Conservation (phyloP, 1,140 invertebrate genomes). For the Phymastichus coffea region DNA sequence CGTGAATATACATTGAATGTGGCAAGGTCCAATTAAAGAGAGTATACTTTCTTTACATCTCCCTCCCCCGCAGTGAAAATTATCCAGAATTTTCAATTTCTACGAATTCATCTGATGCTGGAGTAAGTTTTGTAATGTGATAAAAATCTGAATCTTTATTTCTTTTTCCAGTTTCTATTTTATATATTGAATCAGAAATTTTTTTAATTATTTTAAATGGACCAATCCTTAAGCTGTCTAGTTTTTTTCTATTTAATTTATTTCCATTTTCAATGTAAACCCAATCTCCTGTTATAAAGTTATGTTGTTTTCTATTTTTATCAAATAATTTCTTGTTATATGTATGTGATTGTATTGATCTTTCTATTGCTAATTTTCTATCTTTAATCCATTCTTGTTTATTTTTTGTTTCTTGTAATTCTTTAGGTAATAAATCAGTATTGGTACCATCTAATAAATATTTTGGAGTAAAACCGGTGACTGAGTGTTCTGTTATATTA, state of each 20-base stretch:
- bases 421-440: constrained; percentile 3
- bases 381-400: constrained; percentile 25
- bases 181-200: constrained; percentile 35
- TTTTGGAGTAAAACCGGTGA: constrained; percentile 12
- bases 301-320: constrained; percentile 26
- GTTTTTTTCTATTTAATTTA: constrained; percentile 33
- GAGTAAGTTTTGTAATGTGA: constrained; percentile 34
- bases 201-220: constrained; percentile 32
- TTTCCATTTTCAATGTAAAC: constrained; percentile 39
- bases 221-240: constrained; percentile 34
- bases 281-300: constrained; percentile 28
- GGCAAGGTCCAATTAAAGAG: too few relatives aligned
- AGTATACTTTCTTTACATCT: constrained; percentile 29
- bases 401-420: constrained; percentile 12
- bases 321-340: constrained; percentile 36
- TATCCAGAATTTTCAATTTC: background rate
- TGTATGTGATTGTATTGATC: constrained; percentile 32
- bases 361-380: constrained; percentile 31
- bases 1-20: too few relatives aligned
- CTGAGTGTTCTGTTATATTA: constrained; percentile 21
- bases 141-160: constrained; percentile 34
- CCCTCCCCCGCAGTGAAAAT: background rate
- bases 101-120: constrained; percentile 7
- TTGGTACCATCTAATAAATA: constrained; percentile 18
- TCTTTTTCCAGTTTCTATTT: constrained; percentile 32